These are phyloP conservation scores for Rhinolophus ferrumequinum DNA, from an alignment of 2,113 vertebrate genomes.

Conservation along the genomic window DNA sequence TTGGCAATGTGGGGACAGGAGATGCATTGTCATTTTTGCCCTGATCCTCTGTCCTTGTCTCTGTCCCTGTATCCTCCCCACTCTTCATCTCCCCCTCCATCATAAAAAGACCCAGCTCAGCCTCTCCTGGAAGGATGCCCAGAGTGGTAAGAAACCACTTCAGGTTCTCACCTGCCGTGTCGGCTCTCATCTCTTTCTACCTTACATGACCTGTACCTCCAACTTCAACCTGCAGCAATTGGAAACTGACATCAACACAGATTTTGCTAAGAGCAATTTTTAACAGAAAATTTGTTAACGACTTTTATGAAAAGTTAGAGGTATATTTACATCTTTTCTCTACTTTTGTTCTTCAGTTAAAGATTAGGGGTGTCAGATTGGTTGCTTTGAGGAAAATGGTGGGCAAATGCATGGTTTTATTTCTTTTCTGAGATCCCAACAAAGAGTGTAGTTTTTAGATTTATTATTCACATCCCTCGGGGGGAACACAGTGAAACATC, in stretches of 20 bases:
- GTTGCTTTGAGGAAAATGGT: not conserved
- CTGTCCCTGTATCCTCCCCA: not conserved
- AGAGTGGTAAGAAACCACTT: not conserved
- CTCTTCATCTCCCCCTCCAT: not conserved
- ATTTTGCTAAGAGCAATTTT: not conserved
- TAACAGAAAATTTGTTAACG: not conserved
- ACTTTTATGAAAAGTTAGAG: not conserved
- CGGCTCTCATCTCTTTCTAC: not conserved
- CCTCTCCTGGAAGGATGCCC: not conserved
- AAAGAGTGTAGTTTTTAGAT: not conserved
- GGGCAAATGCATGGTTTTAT: not conserved
- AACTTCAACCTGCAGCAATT: not conserved
- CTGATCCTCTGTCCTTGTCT: not conserved
- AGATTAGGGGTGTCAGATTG: not conserved
- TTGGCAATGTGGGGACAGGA: no score
- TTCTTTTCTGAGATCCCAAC: not conserved
- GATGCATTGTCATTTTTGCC: rapidly evolving
- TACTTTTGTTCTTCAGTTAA: not conserved
- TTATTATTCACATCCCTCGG: not conserved
- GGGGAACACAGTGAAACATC: not conserved
- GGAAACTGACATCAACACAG: not conserved
- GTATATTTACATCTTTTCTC: not conserved
- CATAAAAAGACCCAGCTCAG: not conserved
- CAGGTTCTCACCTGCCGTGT: not conserved
- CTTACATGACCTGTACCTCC: not conserved